Conservation (phyloP, 1,140 invertebrate species). For the Eufriesea mexicana region DNA sequence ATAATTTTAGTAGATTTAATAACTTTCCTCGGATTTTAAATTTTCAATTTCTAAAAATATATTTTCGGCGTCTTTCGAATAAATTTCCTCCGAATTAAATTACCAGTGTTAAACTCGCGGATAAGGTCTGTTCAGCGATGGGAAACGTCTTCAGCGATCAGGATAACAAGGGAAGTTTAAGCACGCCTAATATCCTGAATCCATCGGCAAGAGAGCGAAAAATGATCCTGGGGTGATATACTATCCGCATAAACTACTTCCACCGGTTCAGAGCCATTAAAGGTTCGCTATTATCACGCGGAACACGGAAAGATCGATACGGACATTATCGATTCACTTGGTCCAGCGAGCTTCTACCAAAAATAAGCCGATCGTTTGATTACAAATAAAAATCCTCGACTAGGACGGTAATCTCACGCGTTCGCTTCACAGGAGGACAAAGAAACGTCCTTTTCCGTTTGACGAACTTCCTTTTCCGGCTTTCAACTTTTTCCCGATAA, state of each 20-base stretch:
- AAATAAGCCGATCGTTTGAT: slow-evolving; percentile 42
- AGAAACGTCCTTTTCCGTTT: slow-evolving; percentile 7
- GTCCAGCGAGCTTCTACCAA: slow-evolving; percentile 8
- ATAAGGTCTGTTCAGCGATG: not conserved
- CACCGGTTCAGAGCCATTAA: slow-evolving; percentile 8
- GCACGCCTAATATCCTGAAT: not conserved
- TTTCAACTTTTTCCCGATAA: slow-evolving; percentile 47
- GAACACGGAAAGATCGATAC: slow-evolving; percentile 24
- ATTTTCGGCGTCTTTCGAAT: too few species aligned
- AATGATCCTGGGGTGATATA: slow-evolving; percentile 12
- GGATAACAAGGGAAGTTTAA: too few species aligned
- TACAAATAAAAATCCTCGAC: not conserved
- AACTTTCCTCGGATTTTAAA: too few species aligned
- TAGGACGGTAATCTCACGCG: slow-evolving; percentile 49
- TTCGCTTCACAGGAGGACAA: slow-evolving; percentile 20
- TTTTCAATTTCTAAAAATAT: too few species aligned
- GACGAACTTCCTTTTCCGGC: too few species aligned
- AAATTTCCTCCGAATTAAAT: too few species aligned
- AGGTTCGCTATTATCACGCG: slow-evolving; percentile 11
- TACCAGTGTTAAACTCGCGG: too few species aligned
- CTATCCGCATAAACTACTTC: slow-evolving; percentile 21
- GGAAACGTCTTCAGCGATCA: not conserved
- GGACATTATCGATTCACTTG: slow-evolving; percentile 50
- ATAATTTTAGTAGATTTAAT: too few species aligned
- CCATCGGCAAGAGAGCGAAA: not conserved